These are phyloP conservation scores for zebrafish (Danio rerio) DNA, from an alignment of 2,113 vertebrate genomes.

Conservation along the genomic window GRCz12tu NC_133179.1:21354001-21354500, in stretches of 20 bases:
- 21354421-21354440: not conserved
- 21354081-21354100: not conserved
- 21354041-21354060: not conserved
- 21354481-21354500: not conserved
- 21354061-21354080: constrained; percentile 21
- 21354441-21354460: not conserved
- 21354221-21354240: not conserved
- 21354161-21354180: constrained; percentile 18
- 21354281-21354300: not conserved
- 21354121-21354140: not conserved
- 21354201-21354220: not conserved
- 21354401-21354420: constrained; percentile 26
- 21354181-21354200: constrained; percentile 4
- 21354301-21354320: not conserved
- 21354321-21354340: not conserved
- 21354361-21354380: not conserved
- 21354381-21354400: not conserved
- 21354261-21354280: constrained; percentile 8
- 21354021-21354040: not conserved
- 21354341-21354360: not conserved
- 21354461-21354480: constrained; percentile 23
- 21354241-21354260: not conserved
- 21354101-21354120: constrained; percentile 16
- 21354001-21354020: not conserved
- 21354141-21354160: constrained; percentile 7